These are phyloP conservation scores for Aplodontia rufa DNA, from an alignment of 2,113 vertebrate species.

Conservation along the genomic window DNA sequence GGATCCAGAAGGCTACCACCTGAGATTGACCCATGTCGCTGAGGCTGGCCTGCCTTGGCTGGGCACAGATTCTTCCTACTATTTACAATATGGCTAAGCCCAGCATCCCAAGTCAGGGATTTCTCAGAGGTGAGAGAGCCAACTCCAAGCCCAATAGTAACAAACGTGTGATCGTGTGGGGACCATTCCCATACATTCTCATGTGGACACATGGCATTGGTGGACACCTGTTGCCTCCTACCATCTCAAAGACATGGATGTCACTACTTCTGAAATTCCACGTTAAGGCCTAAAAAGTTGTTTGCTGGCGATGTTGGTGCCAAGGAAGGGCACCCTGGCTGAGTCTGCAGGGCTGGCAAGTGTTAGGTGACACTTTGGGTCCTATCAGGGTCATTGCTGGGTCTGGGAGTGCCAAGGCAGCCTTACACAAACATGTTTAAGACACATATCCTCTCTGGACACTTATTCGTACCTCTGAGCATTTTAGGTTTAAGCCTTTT, in stretches of 20 bases:
- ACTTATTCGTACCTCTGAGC: slow-evolving; percentile 5
- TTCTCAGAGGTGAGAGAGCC: background rate
- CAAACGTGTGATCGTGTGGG: background rate
- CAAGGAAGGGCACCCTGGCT: background rate
- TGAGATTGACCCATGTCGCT: background rate
- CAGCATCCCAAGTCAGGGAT: background rate
- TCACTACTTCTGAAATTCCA: background rate
- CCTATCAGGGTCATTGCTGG: background rate
- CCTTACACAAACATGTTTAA: slow-evolving; percentile 70
- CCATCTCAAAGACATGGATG: background rate
- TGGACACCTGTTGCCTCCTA: background rate
- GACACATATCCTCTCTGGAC: slow-evolving; percentile 31
- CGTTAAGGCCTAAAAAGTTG: background rate
- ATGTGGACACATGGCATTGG: no score
- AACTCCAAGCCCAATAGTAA: background rate
- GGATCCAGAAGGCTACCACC: background rate
- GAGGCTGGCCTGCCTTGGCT: background rate
- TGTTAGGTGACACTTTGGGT: background rate
- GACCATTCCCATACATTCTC: no score
- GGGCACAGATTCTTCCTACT: background rate
- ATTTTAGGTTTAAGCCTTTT: background rate
- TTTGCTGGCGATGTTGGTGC: background rate
- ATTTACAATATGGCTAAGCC: background rate
- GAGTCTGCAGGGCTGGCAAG: background rate
- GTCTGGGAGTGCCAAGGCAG: background rate